phyloP scores from a whole-genome alignment of 2,888 invertebrate species.

The Mesoligia furuncula region DNA sequence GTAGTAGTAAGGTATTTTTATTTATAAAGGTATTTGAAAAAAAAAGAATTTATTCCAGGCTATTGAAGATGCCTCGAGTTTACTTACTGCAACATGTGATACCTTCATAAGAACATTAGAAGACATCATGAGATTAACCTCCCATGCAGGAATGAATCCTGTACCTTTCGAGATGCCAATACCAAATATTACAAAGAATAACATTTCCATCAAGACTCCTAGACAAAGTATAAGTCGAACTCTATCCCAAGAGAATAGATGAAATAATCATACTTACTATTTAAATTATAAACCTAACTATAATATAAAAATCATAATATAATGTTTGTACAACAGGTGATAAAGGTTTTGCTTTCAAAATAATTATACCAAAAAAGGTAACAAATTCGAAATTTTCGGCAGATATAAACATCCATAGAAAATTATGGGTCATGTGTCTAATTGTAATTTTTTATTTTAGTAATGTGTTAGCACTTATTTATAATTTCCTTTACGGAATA shows the following conservation, averaged over 20 bases:
- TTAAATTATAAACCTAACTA: constrained; percentile 7
- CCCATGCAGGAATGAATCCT: constrained; percentile 72
- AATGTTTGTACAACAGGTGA: constrained; percentile 35
- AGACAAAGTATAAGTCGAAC: constrained; percentile 82
- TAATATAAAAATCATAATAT: constrained; percentile 44
- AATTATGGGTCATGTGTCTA: constrained; percentile 9
- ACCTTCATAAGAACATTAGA: constrained; percentile 95
- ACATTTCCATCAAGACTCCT: constrained; percentile 73
- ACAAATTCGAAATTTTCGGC: not conserved
- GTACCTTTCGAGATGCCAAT: constrained; percentile 81
- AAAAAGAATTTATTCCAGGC: constrained; percentile 86
- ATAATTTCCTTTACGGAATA: not conserved
- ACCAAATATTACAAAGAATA: constrained; percentile 77
- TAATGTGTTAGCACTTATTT: constrained; percentile 1
- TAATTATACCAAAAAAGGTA: constrained; percentile 1
- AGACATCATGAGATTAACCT: constrained; percentile 93
- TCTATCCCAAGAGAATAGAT: constrained; percentile 87
- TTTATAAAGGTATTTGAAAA: no score
- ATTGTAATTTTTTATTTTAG: constrained; percentile 11
- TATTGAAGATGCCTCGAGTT: constrained; percentile 93
- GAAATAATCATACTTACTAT: constrained; percentile 66
- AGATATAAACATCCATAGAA: not conserved
- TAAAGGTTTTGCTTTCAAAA: constrained; percentile 32
- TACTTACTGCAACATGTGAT: constrained; percentile 95
- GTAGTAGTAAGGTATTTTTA: not conserved